Evolutionary conservation across 2,797 vertebrate species (phyloP), one percentile per base, ranked within the genome.

Genomic region (Pempheris klunzingeri): DNA sequence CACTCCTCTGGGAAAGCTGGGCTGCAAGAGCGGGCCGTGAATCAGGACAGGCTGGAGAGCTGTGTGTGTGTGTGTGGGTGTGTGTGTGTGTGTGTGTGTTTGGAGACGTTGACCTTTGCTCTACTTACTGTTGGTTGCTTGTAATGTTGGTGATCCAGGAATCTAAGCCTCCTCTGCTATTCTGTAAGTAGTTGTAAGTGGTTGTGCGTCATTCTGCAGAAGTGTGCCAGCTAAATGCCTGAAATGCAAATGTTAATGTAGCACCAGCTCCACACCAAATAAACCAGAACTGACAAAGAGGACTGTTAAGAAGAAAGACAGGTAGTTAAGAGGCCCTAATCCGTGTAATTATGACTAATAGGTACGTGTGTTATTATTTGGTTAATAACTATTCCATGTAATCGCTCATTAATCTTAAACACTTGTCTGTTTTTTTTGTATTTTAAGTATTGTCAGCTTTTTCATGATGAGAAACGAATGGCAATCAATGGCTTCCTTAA

Each of bases 111-210:
- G 88, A 86, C 82, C 83, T 66, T 84, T 84, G 80, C 72, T 84
- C 83, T 74, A 82, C 82, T 92, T 76, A 74, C 77, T 75, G 69
- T 85, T 70, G 64, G 68, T 74, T 80, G 76, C 84, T 90, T 84
- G 86, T 84, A 85, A 86, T 85, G 64, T 75, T 62, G 80, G 69
- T 61, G 82, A 88, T 83, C 72, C 74, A 83, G 74, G 81, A 87
- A 82, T 80, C 76, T 69, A 80, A 87, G 72, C 75, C 76, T 82
- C 66, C 53, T 83, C 67, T 78, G 59, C 54, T 81, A 63, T 82
- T 83, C 67, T 77, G 69, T 75, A 83, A 84, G 82, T 81, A 71
- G 69, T 57, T 70, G 71, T 78, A 78, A 88, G 89, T 80, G 82
- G 69, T 71, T 67, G 71, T 78, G 77, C 55, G 52, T 89, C 76